These are phyloP conservation scores for Rhinichthys osculus DNA, from an alignment of 2,797 vertebrate genomes.

Conservation along the genomic window DNA sequence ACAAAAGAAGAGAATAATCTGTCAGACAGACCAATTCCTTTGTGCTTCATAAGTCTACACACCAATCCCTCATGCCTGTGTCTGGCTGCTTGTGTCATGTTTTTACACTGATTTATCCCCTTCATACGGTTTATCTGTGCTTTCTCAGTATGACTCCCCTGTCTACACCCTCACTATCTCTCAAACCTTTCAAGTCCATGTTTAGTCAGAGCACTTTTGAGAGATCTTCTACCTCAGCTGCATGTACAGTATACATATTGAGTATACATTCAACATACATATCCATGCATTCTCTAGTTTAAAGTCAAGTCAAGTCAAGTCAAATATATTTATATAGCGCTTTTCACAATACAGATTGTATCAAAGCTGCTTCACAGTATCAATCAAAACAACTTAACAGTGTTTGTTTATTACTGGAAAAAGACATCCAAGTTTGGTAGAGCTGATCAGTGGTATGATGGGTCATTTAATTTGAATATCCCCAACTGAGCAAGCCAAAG, in stretches of 20 bases:
- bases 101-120: constrained; percentile 17
- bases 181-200: not conserved
- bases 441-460: too few relatives aligned
- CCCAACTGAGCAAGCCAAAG: too few relatives aligned
- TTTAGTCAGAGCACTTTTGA: constrained; percentile 2
- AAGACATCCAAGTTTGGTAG: too few relatives aligned
- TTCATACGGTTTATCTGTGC: not conserved
- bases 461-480: too few relatives aligned
- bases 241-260: not conserved
- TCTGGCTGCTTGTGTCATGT: not conserved
- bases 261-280: constrained; percentile 2
- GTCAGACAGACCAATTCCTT: not conserved
- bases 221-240: not conserved
- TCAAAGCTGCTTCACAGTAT: too few relatives aligned
- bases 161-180: not conserved
- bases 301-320: too few relatives aligned
- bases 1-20: constrained; percentile 18
- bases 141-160: not conserved
- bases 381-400: too few relatives aligned
- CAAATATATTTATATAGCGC: too few relatives aligned
- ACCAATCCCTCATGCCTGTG: not conserved
- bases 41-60: constrained; percentile 15
- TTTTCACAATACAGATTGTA: too few relatives aligned
- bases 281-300: not conserved
- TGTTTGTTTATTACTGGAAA: too few relatives aligned